Evolutionary conservation across 2,797 vertebrate species (phyloP).

Genomic region (Enteromius argenteus): DNA sequence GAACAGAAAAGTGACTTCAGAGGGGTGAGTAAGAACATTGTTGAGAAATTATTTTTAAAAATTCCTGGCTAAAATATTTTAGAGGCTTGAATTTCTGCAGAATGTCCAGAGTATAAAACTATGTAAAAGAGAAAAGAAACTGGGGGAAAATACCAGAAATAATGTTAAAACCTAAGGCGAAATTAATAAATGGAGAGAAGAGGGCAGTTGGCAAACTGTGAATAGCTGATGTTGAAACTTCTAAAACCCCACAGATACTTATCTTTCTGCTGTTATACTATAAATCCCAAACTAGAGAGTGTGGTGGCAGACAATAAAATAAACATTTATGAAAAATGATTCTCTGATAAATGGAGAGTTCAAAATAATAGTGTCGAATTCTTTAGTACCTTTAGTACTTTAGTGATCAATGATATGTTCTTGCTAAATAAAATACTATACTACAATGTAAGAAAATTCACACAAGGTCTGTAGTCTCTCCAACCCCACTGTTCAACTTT

Average conservation of each 20-base stretch:
- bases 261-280: constrained; percentile 23
- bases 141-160: not conserved
- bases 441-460: not conserved
- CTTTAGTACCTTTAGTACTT: not conserved
- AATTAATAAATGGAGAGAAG: not conserved
- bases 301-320: not conserved
- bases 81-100: not conserved
- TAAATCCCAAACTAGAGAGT: constrained; percentile 32
- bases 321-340: not conserved
- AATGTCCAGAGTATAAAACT: not conserved
- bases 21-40: not conserved
- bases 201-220: not conserved
- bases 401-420: not conserved
- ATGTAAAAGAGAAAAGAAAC: not conserved
- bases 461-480: not conserved
- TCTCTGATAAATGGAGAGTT: not conserved
- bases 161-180: not conserved
- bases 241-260: not conserved
- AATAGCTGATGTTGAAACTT: constrained; percentile 1
- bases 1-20: not conserved
- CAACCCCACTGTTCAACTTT: not conserved
- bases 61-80: not conserved
- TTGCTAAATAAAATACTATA: not conserved
- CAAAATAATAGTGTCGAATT: not conserved
- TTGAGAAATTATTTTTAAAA: not conserved